Evolutionary conservation across 2,113 vertebrate genomes (phyloP), one percentile per base, ranked within the genome.

Genomic region (Planiliza haematocheilus): DNA sequence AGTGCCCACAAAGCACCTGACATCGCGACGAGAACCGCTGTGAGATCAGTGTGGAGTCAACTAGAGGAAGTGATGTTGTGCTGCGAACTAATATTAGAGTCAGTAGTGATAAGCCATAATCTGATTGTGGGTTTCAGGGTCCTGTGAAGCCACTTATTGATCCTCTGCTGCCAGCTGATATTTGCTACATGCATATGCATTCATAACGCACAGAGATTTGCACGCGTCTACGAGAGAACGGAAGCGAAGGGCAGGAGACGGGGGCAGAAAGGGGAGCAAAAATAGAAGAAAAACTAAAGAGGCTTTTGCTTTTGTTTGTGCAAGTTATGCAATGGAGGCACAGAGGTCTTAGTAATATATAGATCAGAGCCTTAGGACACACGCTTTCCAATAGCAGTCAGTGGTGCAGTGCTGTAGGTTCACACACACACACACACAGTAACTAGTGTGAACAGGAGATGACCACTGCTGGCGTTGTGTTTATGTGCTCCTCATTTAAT

Each of bases 301-400:
- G 21, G 4, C 12, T 20, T 70, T 71, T 20, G 58, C 66, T 70
- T 69, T 62, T 14, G 69, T 84, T 77, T 82, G 38, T 18, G 11
- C 67, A 38, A 46, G 66, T 91, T 85, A 90, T 16, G 66, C 70
- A 91, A 86, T 8, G 14, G 16, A 58, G 52, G 21, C 67, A 58
- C 57, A 78, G 16, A 16, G 42, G 56, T 20, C 65, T 75, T 17
- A 69, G 14, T 64, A 53, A 77, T 67, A 34, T 76, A 79, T 88
- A 50, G 90, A 88, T 86, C 77, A 67, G 18, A 65, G 81, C 88
- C 82, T 74, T 1, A 69, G 88, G 82, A 51, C 48, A 81, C 45
- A 59, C 67, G 61, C 45, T 83, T 87, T 83, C 81, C 83, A 85
- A 82, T 79, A 56, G 53, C 53, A 60, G 68, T 77, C 66, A 71